Evolutionary conservation across 2,113 vertebrate genomes (phyloP).

Genomic region (Poecilia latipinna): DNA sequence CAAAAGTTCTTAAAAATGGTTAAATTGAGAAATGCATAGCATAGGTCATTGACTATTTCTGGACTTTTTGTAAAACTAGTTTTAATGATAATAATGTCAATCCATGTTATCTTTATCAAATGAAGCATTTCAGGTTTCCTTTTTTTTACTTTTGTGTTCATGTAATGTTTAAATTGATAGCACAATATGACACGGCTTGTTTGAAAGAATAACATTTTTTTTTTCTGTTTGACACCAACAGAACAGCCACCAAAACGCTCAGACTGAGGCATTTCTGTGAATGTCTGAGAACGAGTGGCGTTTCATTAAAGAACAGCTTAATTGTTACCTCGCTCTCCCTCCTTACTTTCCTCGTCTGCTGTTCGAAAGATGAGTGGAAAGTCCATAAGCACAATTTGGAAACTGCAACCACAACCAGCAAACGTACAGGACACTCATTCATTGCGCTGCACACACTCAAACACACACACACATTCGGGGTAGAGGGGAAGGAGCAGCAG

Average conservation of each 20-base stretch:
- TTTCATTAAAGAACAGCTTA: constrained; percentile 31
- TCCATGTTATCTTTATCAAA: background rate
- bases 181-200: constrained; percentile 1
- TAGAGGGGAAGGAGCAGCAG: constrained; percentile 60
- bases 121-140: background rate
- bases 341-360: constrained; percentile 48
- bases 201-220: constrained; percentile 6
- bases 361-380: constrained; percentile 65
- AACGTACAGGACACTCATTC: constrained; percentile 71
- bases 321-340: constrained; percentile 17
- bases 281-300: constrained; percentile 17
- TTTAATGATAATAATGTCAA: background rate
- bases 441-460: constrained; percentile 52
- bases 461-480: constrained; percentile 33
- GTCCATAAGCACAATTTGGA: constrained; percentile 70
- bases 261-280: constrained; percentile 21
- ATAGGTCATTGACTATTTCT: no score
- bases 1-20: no score
- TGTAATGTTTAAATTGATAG: constrained; percentile 6
- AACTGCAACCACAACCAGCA: constrained; percentile 68
- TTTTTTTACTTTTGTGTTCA: no score
- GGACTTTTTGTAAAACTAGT: no score
- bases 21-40: no score
- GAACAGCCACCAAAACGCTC: constrained; percentile 23
- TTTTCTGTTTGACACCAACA: constrained; percentile 23